Percentiles rank a stretch among this genome's conserved stretches.
These are phyloP conservation scores for Junonia oenone DNA, from an alignment of 2,888 invertebrate genomes.

Conservation along the genomic window DNA sequence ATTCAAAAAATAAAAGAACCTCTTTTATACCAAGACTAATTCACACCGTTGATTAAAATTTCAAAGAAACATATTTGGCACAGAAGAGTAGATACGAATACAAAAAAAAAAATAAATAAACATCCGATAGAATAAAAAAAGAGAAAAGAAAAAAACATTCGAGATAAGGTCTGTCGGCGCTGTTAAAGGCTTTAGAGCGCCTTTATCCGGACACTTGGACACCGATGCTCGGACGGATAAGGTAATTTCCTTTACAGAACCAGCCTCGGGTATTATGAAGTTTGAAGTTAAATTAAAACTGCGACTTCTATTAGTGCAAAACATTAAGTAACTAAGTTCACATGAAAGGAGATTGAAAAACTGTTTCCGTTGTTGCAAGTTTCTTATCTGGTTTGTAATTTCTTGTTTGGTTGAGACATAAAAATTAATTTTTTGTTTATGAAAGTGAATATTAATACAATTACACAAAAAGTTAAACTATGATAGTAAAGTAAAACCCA, in stretches of 20 bases:
- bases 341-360: no score
- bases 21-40: background rate
- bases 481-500: no score
- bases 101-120: background rate
- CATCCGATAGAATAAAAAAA: constrained; percentile 2
- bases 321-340: background rate
- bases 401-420: no score
- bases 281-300: constrained; percentile 8
- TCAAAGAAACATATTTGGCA: background rate
- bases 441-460: no score
- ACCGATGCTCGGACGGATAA: no score
- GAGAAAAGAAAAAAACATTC: background rate
- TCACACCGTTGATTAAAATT: background rate
- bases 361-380: no score
- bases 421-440: no score
- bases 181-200: constrained; percentile 8
- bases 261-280: background rate
- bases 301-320: background rate
- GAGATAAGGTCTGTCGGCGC: constrained; percentile 11
- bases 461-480: no score
- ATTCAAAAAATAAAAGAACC: background rate
- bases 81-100: background rate
- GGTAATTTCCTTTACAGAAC: constrained; percentile 10
- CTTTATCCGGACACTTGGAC: constrained; percentile 4
- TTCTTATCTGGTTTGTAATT: no score